Conservation (phyloP, 2,888 invertebrate species). For the Cinara cedri region DNA sequence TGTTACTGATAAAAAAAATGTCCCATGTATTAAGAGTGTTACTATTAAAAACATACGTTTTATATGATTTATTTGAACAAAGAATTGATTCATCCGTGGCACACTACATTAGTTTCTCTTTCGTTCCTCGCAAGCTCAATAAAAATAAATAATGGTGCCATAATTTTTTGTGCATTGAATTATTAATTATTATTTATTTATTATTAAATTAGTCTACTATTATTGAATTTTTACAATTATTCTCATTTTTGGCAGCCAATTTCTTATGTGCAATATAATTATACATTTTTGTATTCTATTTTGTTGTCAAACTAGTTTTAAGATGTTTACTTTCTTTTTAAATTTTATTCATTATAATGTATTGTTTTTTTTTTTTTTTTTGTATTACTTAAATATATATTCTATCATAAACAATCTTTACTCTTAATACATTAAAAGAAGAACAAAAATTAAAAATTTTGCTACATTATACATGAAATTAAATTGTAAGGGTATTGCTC, state of each 20-base stretch:
- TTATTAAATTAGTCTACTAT: conserved; percentile 17
- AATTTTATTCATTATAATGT: conserved; percentile 37
- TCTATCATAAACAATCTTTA: not conserved
- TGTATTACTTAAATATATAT: not conserved
- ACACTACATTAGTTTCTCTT: conserved; percentile 27
- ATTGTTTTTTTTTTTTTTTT: conserved; percentile 29
- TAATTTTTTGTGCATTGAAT: conserved; percentile 34
- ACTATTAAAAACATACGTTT: not conserved
- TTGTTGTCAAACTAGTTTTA: conserved; percentile 42
- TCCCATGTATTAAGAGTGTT: not conserved
- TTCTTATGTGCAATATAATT: conserved; percentile 54
- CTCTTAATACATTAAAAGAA: conserved; percentile 8
- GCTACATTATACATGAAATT: conserved; percentile 43
- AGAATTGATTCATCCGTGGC: not conserved
- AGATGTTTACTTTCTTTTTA: conserved; percentile 35
- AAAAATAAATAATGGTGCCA: conserved; percentile 49
- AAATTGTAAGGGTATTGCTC: too few species aligned
- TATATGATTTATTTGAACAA: conserved; percentile 9
- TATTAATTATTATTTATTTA: conserved; percentile 34
- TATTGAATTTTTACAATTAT: conserved; percentile 41
- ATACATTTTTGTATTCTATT: conserved; percentile 48
- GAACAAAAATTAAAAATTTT: conserved; percentile 32
- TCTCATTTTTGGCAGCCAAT: conserved; percentile 37
- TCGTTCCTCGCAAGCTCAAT: conserved; percentile 53
- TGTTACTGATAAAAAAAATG: conserved; percentile 1